Evolutionary conservation across 1,140 invertebrate genomes (phyloP).

Genomic region (Hylaeus anthracinus): DNA sequence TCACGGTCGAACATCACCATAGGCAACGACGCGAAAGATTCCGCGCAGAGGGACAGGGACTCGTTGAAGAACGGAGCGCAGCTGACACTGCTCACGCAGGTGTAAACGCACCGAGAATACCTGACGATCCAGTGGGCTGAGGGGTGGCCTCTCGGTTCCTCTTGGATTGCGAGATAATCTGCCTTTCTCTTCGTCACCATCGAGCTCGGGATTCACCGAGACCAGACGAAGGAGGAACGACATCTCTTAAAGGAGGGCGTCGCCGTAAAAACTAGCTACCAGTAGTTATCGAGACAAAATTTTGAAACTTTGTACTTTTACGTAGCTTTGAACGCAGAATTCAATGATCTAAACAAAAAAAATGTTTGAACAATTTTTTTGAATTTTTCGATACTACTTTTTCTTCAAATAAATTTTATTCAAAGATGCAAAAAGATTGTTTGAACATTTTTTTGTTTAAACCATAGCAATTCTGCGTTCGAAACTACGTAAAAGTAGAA

Average conservation of each 20-base stretch:
- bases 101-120: constrained; percentile 55
- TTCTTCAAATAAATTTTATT: too few species aligned
- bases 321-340: too few species aligned
- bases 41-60: constrained; percentile 58
- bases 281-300: neutral
- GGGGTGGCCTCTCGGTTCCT: neutral
- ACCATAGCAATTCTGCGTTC: too few species aligned
- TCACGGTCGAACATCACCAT: constrained; percentile 82
- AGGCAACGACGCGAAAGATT: constrained; percentile 72
- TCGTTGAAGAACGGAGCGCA: constrained; percentile 69
- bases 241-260: too few species aligned
- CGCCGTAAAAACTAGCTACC: too few species aligned
- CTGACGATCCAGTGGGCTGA: neutral
- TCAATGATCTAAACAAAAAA: too few species aligned
- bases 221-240: neutral
- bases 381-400: too few species aligned
- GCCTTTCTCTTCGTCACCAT: neutral
- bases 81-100: constrained; percentile 73
- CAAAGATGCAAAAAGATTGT: too few species aligned
- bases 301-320: neutral
- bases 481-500: too few species aligned
- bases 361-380: too few species aligned
- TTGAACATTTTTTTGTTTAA: too few species aligned
- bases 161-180: neutral
- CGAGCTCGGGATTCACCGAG: neutral